Conservation (phyloP, 2,113 vertebrate genomes). For the Meriones unguiculatus region DNA sequence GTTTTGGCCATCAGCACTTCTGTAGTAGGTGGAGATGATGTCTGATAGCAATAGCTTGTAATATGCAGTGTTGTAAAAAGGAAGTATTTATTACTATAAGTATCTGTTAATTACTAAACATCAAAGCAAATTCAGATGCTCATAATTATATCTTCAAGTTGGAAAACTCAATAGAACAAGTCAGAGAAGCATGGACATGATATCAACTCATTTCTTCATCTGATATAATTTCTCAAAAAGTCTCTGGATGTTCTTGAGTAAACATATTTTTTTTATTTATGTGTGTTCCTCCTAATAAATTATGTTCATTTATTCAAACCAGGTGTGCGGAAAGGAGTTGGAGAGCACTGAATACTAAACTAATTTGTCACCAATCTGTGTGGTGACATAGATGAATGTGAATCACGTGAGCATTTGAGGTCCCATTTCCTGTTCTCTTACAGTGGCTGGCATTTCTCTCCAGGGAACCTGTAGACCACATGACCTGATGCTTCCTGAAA, state of each 20-base stretch:
- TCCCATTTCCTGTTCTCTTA: not conserved
- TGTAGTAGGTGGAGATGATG: no score
- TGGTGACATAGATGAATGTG: not conserved
- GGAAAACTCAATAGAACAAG: not conserved
- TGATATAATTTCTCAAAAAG: not conserved
- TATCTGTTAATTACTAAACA: not conserved
- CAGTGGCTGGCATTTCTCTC: not conserved
- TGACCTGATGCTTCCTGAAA: not conserved
- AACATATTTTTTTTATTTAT: not conserved
- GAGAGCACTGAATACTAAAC: not conserved
- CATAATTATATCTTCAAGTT: not conserved
- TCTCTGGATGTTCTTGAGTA: not conserved
- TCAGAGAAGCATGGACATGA: not conserved
- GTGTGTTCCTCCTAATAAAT: not conserved
- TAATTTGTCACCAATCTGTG: not conserved
- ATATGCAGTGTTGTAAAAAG: not conserved
- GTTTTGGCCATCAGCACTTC: no score
- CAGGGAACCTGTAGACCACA: not conserved
- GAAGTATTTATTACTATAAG: not conserved
- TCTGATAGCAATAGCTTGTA: not conserved
- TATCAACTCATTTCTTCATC: not conserved
- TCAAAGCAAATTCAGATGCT: not conserved
- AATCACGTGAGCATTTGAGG: not conserved
- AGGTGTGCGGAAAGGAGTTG: not conserved
- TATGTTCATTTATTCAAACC: not conserved